Percentiles rank a stretch among this genome's conserved stretches.
Evolutionary conservation across 2,797 vertebrate species (phyloP).

Genomic region (Telmatherina bonti): DNA sequence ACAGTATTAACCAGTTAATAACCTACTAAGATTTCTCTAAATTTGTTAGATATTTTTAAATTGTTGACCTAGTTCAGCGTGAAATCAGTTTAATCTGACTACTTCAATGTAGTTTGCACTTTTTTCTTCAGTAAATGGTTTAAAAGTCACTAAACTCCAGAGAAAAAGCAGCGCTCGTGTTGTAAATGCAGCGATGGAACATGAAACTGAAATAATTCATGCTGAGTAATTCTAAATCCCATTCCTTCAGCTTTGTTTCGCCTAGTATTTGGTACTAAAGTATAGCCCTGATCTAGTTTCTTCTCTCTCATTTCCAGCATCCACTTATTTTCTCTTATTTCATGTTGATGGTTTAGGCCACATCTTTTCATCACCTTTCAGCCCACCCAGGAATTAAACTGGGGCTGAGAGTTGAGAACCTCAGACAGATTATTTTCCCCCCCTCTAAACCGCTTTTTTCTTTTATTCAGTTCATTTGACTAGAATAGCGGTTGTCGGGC

Average conservation of each 20-base stretch:
- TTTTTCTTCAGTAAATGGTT: background rate
- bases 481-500: slow-evolving; percentile 21
- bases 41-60: no score
- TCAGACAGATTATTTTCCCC: slow-evolving; percentile 41
- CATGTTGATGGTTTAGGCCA: slow-evolving; percentile 19
- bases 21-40: background rate
- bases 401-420: slow-evolving; percentile 33
- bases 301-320: background rate
- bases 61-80: background rate
- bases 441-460: slow-evolving; percentile 10
- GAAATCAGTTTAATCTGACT: background rate
- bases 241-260: background rate
- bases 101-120: background rate
- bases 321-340: slow-evolving; percentile 5
- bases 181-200: background rate
- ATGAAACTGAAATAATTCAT: background rate
- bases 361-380: slow-evolving; percentile 19
- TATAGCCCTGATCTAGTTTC: background rate
- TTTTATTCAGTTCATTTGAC: slow-evolving; percentile 26
- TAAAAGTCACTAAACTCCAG: background rate
- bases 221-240: background rate
- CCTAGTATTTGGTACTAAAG: background rate
- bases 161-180: background rate
- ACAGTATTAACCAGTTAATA: background rate
- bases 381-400: slow-evolving; percentile 46